These are phyloP conservation scores for Frankliniella intonsa DNA, from an alignment of 2,888 invertebrate species.

Conservation along the genomic window DNA sequence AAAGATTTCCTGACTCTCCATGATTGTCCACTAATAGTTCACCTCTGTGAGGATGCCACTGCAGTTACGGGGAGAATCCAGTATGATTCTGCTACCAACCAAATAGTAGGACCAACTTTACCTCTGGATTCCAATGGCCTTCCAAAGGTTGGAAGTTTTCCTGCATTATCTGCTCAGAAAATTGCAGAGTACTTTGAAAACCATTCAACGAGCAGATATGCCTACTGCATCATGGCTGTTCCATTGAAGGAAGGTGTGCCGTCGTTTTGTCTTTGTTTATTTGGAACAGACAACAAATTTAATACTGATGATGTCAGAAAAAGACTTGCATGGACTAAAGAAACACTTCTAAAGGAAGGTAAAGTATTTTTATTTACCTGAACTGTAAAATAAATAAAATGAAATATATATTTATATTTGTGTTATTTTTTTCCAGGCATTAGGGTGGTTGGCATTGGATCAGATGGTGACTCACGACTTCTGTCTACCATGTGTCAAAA, in stretches of 20 bases:
- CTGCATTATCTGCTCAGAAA: not conserved
- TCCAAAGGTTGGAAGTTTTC: not conserved
- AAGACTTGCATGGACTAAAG: too few relatives aligned
- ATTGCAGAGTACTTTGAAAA: not conserved
- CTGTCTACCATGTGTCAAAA: too few relatives aligned
- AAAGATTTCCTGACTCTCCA: not conserved
- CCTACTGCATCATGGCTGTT: not conserved
- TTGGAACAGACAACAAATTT: not conserved
- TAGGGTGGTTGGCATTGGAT: too few relatives aligned
- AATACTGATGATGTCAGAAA: not conserved
- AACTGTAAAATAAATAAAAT: too few relatives aligned
- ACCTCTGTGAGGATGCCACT: not conserved
- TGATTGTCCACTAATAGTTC: not conserved
- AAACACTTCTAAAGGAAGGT: too few relatives aligned
- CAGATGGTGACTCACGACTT: too few relatives aligned
- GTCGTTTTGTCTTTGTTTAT: not conserved
- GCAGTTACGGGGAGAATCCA: not conserved
- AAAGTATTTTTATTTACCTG: too few relatives aligned
- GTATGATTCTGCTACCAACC: not conserved
- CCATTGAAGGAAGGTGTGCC: not conserved
- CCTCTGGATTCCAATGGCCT: too few relatives aligned
- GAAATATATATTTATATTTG: too few relatives aligned
- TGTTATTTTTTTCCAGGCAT: too few relatives aligned
- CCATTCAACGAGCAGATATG: not conserved
- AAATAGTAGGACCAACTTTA: not conserved